phyloP scores from a whole-genome alignment of 2,888 invertebrate species.

The Stratiomys singularior region DNA sequence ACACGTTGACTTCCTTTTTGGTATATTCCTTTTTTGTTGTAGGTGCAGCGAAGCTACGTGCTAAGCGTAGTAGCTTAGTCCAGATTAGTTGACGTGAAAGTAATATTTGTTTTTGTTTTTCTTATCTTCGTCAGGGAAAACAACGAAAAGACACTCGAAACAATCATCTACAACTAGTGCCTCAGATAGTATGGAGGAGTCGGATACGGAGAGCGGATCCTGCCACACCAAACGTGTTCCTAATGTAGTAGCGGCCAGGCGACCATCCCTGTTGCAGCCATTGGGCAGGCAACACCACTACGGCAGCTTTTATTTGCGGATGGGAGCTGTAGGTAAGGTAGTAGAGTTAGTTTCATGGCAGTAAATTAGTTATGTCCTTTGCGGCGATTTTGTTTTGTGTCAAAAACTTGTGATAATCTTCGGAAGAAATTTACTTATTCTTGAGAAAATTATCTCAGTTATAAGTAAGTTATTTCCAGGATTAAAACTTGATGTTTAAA shows the following conservation, averaged over 20 bases:
- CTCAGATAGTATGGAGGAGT: conserved; percentile 72
- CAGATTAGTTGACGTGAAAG: background rate
- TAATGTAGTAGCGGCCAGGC: conserved; percentile 59
- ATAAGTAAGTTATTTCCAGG: too few species aligned
- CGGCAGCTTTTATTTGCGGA: conserved; percentile 90
- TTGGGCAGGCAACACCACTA: conserved; percentile 79
- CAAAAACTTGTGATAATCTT: too few species aligned
- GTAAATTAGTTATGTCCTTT: background rate
- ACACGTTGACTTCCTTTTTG: background rate
- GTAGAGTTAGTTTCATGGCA: conserved; percentile 44
- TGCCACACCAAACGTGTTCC: conserved; percentile 56
- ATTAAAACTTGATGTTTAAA: too few species aligned
- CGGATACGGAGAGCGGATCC: conserved; percentile 66
- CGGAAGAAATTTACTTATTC: too few species aligned
- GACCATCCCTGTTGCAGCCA: conserved; percentile 66
- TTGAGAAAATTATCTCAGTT: too few species aligned
- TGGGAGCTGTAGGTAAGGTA: conserved; percentile 88
- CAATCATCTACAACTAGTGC: conserved; percentile 57
- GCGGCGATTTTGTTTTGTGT: too few species aligned
- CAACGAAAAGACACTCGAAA: conserved; percentile 49
- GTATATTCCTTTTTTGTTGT: background rate
- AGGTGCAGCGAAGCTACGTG: background rate
- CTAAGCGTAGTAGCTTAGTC: background rate
- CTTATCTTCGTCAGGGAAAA: conserved; percentile 34
- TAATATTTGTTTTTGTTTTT: background rate